These are phyloP conservation scores for Polydesmus complanatus DNA, from an alignment of 2,888 invertebrate genomes.

Conservation along the genomic window DNA sequence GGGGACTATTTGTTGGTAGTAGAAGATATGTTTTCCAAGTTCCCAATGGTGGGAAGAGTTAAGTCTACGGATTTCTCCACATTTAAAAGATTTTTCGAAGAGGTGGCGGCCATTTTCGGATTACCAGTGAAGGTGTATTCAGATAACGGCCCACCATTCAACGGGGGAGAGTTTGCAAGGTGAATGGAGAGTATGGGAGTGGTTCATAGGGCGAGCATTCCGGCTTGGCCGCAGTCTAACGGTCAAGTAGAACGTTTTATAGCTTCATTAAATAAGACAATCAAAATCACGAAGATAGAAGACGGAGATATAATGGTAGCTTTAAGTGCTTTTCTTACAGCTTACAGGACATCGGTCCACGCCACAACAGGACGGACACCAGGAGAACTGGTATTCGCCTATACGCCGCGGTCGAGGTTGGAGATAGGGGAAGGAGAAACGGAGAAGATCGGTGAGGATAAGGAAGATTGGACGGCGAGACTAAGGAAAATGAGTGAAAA, in stretches of 20 bases:
- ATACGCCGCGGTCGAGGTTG: not conserved
- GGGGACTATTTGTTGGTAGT: conserved; percentile 16
- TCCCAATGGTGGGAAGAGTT: conserved; percentile 8
- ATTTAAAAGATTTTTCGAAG: conserved; percentile 9
- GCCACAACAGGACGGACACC: not conserved
- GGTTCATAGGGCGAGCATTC: not conserved
- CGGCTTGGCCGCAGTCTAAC: not conserved
- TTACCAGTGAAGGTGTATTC: not conserved
- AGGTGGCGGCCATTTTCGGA: conserved; percentile 15
- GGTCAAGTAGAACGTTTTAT: not conserved
- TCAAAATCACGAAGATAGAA: not conserved
- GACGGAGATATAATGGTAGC: not conserved
- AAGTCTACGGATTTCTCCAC: conserved; percentile 3
- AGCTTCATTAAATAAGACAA: not conserved
- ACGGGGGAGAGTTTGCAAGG: conserved; percentile 6
- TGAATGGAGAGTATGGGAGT: conserved; percentile 2
- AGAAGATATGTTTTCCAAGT: conserved; percentile 13
- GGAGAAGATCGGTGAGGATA: too few species aligned
- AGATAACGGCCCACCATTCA: conserved; percentile 17
- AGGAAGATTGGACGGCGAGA: too few species aligned
- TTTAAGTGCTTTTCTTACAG: not conserved
- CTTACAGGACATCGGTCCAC: not conserved
- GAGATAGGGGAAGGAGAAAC: too few species aligned
- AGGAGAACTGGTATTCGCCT: not conserved
- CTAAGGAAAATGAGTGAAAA: too few species aligned